phyloP scores from a whole-genome alignment of 2,888 invertebrate species.

The Troides oblongomaculatus region DNA sequence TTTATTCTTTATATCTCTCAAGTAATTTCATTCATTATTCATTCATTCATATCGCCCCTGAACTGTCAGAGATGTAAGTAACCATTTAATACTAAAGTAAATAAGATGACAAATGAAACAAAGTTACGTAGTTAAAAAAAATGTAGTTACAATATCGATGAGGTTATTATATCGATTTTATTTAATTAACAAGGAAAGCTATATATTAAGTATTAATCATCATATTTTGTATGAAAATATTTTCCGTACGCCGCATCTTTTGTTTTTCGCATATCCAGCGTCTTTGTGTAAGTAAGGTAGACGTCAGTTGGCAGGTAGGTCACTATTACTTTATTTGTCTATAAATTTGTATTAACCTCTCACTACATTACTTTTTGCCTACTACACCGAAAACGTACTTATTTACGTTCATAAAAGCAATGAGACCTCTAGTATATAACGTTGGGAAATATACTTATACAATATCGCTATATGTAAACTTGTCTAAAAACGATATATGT shows the following conservation, averaged over 20 bases:
- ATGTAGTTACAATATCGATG: no score
- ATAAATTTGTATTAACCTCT: slow-evolving; percentile 24
- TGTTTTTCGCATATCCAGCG: slow-evolving; percentile 16
- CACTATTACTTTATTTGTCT: background rate
- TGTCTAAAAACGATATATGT: background rate
- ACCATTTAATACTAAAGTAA: no score
- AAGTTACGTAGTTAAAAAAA: no score
- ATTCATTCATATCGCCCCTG: no score
- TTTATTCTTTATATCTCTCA: no score
- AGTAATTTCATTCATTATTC: no score
- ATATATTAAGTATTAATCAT: background rate
- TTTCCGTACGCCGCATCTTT: slow-evolving; percentile 4
- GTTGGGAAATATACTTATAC: background rate
- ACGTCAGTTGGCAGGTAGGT: slow-evolving; percentile 24
- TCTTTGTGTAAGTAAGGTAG: slow-evolving; percentile 8
- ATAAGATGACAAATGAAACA: no score
- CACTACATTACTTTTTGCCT: slow-evolving; percentile 13
- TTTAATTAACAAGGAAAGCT: no score
- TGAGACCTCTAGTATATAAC: slow-evolving; percentile 1
- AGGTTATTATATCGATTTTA: no score
- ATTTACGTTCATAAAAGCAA: slow-evolving; percentile 31
- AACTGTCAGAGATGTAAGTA: no score
- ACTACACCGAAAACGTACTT: slow-evolving; percentile 14
- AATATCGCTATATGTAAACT: background rate
- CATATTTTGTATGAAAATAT: background rate